These are phyloP conservation scores for Eupithecia centaureata DNA, from an alignment of 2,888 invertebrate species.

Conservation along the genomic window DNA sequence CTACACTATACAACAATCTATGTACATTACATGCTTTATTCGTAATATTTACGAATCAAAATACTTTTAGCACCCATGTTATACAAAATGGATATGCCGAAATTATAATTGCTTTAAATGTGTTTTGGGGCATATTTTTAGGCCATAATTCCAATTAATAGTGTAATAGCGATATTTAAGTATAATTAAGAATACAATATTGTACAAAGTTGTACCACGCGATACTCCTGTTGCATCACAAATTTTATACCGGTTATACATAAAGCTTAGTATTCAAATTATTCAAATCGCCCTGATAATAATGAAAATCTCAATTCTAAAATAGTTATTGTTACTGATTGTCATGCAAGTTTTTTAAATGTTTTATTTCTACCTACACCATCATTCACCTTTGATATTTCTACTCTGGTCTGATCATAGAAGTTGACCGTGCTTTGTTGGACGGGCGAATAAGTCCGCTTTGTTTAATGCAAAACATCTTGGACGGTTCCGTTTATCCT, in stretches of 20 bases:
- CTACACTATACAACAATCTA: conserved; percentile 66
- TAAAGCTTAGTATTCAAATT: not conserved
- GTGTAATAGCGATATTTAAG: conserved; percentile 6
- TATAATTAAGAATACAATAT: not conserved
- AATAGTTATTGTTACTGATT: not conserved
- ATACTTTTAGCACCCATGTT: conserved; percentile 71
- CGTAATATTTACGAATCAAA: conserved; percentile 54
- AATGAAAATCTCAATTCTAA: not conserved
- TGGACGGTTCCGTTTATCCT: conserved; percentile 20
- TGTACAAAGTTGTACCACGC: no score
- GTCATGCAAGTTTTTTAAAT: not conserved
- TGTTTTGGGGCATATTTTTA: conserved; percentile 56
- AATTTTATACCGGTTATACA: not conserved
- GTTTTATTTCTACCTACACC: not conserved
- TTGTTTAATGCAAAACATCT: conserved; percentile 29
- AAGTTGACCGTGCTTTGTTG: conserved; percentile 35
- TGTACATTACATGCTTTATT: conserved; percentile 63
- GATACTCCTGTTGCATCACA: not conserved
- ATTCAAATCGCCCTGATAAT: not conserved
- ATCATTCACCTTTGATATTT: not conserved
- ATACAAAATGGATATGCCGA: conserved; percentile 69
- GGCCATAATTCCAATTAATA: conserved; percentile 44
- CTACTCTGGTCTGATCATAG: not conserved
- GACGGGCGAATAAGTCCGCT: conserved; percentile 52
- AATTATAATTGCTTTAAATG: conserved; percentile 53